Percentiles rank a stretch among this genome's conserved stretches.
Evolutionary conservation across 2,888 invertebrate genomes (phyloP).

Genomic region (Apodemia hepburni): DNA sequence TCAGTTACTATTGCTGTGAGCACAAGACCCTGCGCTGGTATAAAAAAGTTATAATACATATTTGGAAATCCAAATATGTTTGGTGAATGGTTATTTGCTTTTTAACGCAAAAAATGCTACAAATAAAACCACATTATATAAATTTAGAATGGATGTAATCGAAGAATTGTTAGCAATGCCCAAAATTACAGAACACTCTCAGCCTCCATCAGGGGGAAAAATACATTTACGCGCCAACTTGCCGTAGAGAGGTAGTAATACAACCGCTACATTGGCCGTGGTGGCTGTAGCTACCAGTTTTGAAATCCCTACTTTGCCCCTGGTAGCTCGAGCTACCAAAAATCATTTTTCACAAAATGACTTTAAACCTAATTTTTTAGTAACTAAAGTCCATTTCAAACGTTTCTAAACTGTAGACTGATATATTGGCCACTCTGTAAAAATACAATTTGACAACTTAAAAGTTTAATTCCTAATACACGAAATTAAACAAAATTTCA

Average conservation of each 20-base stretch:
- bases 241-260: background rate
- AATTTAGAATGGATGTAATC: slow-evolving; percentile 1
- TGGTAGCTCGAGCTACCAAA: no score
- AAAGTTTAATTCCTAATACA: no score
- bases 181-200: background rate
- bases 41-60: slow-evolving; percentile 1
- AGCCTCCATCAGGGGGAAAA: background rate
- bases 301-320: no score
- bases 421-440: no score
- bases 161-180: background rate
- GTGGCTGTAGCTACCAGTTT: no score
- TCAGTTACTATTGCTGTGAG: slow-evolving; percentile 19
- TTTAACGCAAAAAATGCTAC: background rate
- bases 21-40: slow-evolving; percentile 2
- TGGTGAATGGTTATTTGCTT: background rate
- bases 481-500: no score
- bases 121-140: background rate
- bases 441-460: no score
- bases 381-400: no score
- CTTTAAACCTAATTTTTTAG: no score
- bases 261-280: no score
- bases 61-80: slow-evolving; percentile 3
- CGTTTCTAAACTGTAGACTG: no score
- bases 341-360: no score
- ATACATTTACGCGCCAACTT: background rate